phyloP scores from a whole-genome alignment of 2,888 invertebrate species.

The Campoplex nolae region DNA sequence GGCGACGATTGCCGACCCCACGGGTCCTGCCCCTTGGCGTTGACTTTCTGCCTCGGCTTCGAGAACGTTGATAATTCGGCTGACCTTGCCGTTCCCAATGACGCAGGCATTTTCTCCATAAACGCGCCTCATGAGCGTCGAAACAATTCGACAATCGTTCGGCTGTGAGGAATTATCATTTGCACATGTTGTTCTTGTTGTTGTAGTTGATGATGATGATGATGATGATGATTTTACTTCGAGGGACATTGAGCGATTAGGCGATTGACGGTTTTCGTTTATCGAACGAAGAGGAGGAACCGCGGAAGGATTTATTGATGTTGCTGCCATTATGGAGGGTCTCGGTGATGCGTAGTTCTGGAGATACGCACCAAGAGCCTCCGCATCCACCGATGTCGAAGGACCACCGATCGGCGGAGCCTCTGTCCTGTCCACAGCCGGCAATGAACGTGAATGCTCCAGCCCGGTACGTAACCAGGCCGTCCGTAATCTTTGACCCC shows the following conservation, averaged over 20 bases:
- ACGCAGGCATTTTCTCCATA: conserved; percentile 71
- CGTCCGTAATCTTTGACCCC: conserved; percentile 66
- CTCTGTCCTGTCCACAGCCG: conserved; percentile 50
- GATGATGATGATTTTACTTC: background rate
- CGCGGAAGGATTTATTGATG: conserved; percentile 12
- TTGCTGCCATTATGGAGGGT: conserved; percentile 30
- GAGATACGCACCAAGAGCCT: conserved; percentile 79
- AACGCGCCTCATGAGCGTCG: conserved; percentile 74
- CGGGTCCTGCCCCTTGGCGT: conserved; percentile 30
- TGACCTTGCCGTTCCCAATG: conserved; percentile 50
- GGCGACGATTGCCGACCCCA: conserved; percentile 29
- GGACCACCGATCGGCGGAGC: conserved; percentile 57
- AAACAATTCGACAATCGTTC: conserved; percentile 77
- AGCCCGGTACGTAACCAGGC: conserved; percentile 71
- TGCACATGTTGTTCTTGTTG: conserved; percentile 38
- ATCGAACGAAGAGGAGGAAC: conserved; percentile 33
- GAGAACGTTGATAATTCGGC: conserved; percentile 18
- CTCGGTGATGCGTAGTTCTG: conserved; percentile 69
- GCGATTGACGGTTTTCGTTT: conserved; percentile 17
- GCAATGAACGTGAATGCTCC: conserved; percentile 73
- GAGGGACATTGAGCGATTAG: conserved; percentile 19
- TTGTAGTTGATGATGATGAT: background rate
- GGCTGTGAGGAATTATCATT: conserved; percentile 75
- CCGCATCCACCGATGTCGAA: conserved; percentile 73
- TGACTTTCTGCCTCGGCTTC: conserved; percentile 37